Percentiles rank a stretch among this genome's conserved stretches.
Evolutionary conservation across 2,797 vertebrate species (phyloP).

Genomic region (Salmo trutta): DNA sequence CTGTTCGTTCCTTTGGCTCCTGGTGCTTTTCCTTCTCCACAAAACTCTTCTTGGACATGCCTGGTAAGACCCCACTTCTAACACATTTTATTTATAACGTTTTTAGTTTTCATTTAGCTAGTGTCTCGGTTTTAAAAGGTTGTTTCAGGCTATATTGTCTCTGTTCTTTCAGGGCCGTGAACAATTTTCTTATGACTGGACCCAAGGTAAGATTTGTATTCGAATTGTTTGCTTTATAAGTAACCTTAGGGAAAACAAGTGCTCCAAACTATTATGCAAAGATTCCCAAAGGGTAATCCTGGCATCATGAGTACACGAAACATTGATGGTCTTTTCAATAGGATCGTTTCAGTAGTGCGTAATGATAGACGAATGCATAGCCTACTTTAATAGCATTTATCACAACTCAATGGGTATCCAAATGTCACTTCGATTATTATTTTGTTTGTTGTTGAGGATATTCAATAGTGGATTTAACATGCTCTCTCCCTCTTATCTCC

Average conservation of each 20-base stretch:
- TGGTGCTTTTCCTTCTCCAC: constrained; percentile 50
- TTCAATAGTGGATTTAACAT: neutral
- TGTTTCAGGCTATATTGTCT: neutral
- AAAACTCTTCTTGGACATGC: constrained; percentile 53
- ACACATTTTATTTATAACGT: neutral
- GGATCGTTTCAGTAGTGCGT: neutral
- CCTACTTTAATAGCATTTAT: neutral
- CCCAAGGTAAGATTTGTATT: constrained; percentile 84
- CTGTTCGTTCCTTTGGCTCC: constrained; percentile 48
- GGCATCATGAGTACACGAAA: neutral
- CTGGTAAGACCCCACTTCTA: constrained; percentile 70
- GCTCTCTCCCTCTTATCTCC: constrained; percentile 4
- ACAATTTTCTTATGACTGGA: constrained; percentile 95
- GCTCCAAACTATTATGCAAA: neutral
- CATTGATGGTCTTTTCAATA: neutral
- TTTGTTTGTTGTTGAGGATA: neutral
- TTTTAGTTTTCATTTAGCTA: neutral
- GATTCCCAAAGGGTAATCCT: neutral
- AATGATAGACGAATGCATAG: neutral
- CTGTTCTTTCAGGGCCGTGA: constrained; percentile 83
- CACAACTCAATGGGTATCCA: neutral
- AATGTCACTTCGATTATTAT: neutral
- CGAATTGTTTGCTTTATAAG: neutral
- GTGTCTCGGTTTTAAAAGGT: neutral
- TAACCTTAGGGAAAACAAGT: neutral